Evolutionary conservation across 2,888 invertebrate genomes (phyloP), one percentile per base, ranked within the genome.

Genomic region (Rhopalosiphum nymphaeae): DNA sequence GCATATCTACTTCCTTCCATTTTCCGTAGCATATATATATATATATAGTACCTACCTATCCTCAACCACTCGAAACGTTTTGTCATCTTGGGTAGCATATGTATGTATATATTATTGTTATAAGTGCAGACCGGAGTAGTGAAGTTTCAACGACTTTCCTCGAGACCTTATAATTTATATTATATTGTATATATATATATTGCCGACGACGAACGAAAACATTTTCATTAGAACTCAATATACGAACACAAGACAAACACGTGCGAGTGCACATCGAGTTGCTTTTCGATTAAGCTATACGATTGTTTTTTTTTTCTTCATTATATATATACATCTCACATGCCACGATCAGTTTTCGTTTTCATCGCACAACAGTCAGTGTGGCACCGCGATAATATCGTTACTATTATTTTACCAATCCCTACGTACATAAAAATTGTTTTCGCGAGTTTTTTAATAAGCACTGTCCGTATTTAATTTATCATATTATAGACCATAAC

Each of bases 31-130:
- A 90, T 67, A 90, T 46, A 46, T n/a, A 44, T 49, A 46, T 36
- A 53, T 44, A 49, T 3, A 89, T 44, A 44, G 44, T 44, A 57
- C 57, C 21, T 26, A 11, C 42, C 2, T 44, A n/a, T 13, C 85
- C 85, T n/a, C 57, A 29, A 53, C 91, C 85, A 91, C 91, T 91
- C 16, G 56, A 91, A 91, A 57, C 44, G 44, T 92, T 61, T 86
- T 44, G 91, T 85, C 57, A 61, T 56, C 46, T 26, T n/a, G 11
- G 21, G 44, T 85, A 85, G 26, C 42, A 13, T 25, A 49, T n/a
- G n/a, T 49, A 49, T 29, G 16, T n/a, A 87, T n/a, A 36, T 36
- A 46, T 78, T 36, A 21, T 36, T 78, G 36, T 78, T 78, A 42
- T 29, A 44, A 46, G 86, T n/a, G 46, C 46, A 49, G 46, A 86